Evolutionary conservation across 2,113 vertebrate genomes (phyloP).

Genomic region (Marcusenius ussheri): DNA sequence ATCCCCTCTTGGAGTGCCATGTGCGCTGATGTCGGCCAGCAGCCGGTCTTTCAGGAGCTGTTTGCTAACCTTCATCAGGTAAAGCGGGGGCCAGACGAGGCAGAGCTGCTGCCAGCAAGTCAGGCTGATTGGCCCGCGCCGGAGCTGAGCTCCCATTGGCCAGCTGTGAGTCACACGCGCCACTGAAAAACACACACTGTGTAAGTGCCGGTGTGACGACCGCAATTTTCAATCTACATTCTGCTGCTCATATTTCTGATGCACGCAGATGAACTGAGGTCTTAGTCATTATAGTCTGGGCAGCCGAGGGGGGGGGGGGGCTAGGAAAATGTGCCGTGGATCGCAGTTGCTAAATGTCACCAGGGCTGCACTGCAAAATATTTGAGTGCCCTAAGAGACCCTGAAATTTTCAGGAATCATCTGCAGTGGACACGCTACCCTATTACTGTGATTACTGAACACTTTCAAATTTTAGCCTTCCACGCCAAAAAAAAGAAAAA

Average conservation of each 20-base stretch:
- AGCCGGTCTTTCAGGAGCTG: not conserved
- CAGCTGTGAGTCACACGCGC: not conserved
- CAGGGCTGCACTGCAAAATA: not conserved
- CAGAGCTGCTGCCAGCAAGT: not conserved
- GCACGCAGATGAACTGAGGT: not conserved
- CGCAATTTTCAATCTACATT: not conserved
- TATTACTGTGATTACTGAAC: not conserved
- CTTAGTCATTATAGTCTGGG: not conserved
- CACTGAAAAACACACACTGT: not conserved
- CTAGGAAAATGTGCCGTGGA: not conserved
- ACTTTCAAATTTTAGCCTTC: not conserved
- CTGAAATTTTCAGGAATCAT: not conserved
- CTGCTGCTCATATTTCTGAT: not conserved
- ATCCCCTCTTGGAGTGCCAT: not conserved
- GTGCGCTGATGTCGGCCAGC: not conserved
- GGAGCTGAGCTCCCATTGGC: not conserved
- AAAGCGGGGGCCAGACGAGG: not conserved
- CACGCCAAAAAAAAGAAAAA: not conserved
- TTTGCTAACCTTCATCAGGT: not conserved
- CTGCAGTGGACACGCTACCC: not conserved
- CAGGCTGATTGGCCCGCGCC: constrained; percentile 3
- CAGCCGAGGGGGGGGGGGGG: not conserved
- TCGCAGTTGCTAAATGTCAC: not conserved
- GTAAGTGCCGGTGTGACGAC: not conserved
- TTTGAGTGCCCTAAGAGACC: not conserved